Base-by-base conservation (phyloP, 1,140 invertebrate species). In the Aricia agestis region DNA sequence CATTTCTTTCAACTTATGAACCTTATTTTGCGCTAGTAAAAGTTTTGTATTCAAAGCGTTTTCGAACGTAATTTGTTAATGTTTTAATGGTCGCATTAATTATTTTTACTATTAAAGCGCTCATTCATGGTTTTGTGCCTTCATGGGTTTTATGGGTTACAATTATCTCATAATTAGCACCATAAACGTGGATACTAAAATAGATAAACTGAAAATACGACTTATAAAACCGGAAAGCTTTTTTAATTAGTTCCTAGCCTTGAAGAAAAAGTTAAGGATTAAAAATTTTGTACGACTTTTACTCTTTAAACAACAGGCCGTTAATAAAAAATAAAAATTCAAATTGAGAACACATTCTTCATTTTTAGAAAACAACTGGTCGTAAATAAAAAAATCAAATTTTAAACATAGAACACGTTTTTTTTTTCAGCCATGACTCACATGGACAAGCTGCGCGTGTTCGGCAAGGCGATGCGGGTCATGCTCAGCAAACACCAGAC, bases 401-500 rank as follows among this genome's bases (percentile, higher is more conserved):
- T 45, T 45, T 10, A 10, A 45, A 45, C 9, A 10, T 45, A 45
- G 7, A 45, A 45, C 9, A 3, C 32, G n/a, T 32, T 19, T 18
- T 61, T 10, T 31, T 63, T 74, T 70, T 10, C 92, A 99, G 99
- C 98, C 66, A 97, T 99, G 94, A 98, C 97, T 77, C 98, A 99
- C 93, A 96, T 99, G 95, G 98, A 99, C 92, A 99, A 99, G 92
- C 93, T 99, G 77, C 96, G 97, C 85, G 95, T 99, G 79, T 99
- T 97, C 93, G 97, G 98, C 68, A 99, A 99, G 91, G 95, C 96
- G 78, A 98, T 99, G 92, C 95, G 98, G 85, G 98, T 99, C 77
- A 98, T 98, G 94, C 94, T 98, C 72, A 99, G 98, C 86, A 99
- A 99, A 92, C 98, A 99, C 92, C 97, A 97, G 85, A 95, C 97